phyloP scores from a whole-genome alignment of 2,797 vertebrate genomes.

The Semotilus atromaculatus region DNA sequence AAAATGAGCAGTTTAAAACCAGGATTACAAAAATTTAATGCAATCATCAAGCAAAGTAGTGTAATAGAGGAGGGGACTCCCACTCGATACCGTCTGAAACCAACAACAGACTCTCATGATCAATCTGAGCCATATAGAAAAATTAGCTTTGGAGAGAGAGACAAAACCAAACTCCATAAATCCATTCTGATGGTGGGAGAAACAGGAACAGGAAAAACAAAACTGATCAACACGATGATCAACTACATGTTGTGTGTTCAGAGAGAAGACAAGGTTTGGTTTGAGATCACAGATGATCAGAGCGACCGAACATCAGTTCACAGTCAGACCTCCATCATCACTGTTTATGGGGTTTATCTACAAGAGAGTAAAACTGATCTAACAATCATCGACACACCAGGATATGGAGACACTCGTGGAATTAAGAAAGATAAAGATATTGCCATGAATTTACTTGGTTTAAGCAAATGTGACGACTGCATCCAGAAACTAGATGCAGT shows the following conservation, averaged over 20 bases:
- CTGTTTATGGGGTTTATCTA: conserved; percentile 15
- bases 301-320: accelerated
- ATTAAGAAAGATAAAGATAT: accelerated
- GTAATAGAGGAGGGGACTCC: too few relatives aligned
- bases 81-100: too few relatives aligned
- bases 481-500: conserved; percentile 8
- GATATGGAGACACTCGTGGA: background rate
- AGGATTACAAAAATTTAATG: too few relatives aligned
- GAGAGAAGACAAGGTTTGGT: conserved; percentile 7
- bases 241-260: background rate
- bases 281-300: conserved; percentile 1
- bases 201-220: conserved; percentile 43
- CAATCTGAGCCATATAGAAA: background rate
- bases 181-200: conserved; percentile 34
- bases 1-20: too few relatives aligned
- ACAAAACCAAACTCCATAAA: background rate
- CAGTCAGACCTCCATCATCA: background rate
- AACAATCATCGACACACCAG: background rate
- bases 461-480: background rate
- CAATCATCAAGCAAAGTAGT: too few relatives aligned
- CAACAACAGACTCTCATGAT: background rate
- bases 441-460: accelerated
- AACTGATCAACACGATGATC: background rate
- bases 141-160: conserved; percentile 4
- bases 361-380: background rate